phyloP scores from a whole-genome alignment of 1,140 invertebrate genomes.

The Sycophila sp. region DNA sequence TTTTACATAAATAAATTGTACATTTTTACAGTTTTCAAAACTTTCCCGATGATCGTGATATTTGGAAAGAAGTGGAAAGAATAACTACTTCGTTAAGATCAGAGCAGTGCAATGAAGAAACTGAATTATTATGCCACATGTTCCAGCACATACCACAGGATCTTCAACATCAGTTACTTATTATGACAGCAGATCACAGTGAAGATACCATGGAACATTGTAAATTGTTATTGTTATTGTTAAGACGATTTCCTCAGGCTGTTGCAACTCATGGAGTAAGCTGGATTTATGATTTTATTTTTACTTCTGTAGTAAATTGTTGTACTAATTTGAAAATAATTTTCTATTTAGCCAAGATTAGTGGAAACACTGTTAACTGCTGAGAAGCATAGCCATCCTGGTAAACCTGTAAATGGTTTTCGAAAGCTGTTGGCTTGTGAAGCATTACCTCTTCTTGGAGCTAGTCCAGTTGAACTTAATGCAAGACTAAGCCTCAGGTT shows the following conservation, averaged over 20 bases:
- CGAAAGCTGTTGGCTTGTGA: constrained; percentile 79
- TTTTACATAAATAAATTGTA: background rate
- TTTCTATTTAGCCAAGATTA: constrained; percentile 68
- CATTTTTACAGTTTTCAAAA: constrained; percentile 66
- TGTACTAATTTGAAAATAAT: background rate
- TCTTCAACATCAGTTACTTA: constrained; percentile 79
- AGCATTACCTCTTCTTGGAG: constrained; percentile 77
- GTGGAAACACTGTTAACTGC: constrained; percentile 80
- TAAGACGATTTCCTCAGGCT: constrained; percentile 85
- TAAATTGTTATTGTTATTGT: constrained; percentile 78
- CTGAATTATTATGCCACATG: constrained; percentile 71
- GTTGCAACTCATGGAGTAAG: constrained; percentile 79
- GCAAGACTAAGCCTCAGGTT: constrained; percentile 75
- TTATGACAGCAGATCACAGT: constrained; percentile 85
- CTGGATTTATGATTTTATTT: constrained; percentile 35
- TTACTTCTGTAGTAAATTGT: no score
- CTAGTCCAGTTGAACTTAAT: constrained; percentile 70
- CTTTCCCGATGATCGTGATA: constrained; percentile 71
- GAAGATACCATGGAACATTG: constrained; percentile 90
- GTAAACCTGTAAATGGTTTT: constrained; percentile 76
- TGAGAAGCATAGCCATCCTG: constrained; percentile 76
- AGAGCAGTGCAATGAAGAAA: constrained; percentile 67
- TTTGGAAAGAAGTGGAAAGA: constrained; percentile 84
- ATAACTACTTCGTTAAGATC: constrained; percentile 79
- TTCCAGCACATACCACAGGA: constrained; percentile 76